Percentiles rank a stretch among this genome's conserved stretches.
phyloP scores from a whole-genome alignment of 1,140 invertebrate genomes.

The Portunus trituberculatus region DNA sequence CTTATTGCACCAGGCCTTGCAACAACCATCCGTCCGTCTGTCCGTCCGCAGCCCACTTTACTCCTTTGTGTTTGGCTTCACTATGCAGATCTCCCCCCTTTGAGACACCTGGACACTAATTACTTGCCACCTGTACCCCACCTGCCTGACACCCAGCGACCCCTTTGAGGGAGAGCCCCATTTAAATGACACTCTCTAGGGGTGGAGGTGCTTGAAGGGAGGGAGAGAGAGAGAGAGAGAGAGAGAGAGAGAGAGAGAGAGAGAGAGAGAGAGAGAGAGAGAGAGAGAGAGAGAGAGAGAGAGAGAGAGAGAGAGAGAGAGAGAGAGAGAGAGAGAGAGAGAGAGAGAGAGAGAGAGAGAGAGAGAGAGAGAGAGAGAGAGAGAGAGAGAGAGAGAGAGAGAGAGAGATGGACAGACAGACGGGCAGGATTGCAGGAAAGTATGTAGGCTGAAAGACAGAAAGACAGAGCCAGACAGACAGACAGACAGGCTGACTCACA shows the following conservation, averaged over 20 bases:
- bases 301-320: too few species aligned
- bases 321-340: too few species aligned
- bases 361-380: too few species aligned
- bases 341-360: too few species aligned
- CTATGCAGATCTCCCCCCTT: neutral
- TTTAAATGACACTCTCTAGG: neutral
- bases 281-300: too few species aligned
- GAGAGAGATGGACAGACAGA: too few species aligned
- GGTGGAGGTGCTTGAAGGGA: neutral
- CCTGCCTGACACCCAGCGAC: neutral
- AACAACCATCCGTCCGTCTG: neutral
- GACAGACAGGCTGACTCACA: neutral
- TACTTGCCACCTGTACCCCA: slow-evolving; percentile 2
- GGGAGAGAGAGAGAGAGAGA: neutral
- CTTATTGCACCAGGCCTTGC: neutral
- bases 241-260: neutral
- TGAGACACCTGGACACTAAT: neutral
- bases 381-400: too few species aligned
- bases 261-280: too few species aligned
- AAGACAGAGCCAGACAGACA: neutral
- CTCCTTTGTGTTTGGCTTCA: neutral
- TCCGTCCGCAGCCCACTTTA: neutral
- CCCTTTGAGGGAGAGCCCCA: neutral
- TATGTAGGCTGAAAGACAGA: too few species aligned
- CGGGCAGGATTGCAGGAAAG: too few species aligned